Conservation (phyloP, 2,113 vertebrate genomes). For the Notothenia coriiceps region DNA sequence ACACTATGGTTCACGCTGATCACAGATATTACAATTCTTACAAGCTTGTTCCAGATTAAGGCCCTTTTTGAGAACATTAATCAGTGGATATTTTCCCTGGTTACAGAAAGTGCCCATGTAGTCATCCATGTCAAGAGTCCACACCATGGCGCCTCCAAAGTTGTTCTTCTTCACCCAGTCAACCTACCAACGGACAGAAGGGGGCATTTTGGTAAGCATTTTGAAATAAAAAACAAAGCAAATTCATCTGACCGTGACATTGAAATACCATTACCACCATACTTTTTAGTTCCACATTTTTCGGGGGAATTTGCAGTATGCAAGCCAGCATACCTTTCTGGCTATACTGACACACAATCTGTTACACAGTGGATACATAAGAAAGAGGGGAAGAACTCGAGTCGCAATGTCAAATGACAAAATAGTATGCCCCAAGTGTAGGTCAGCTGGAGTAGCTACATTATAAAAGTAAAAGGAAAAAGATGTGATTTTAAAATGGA, state of each 20-base stretch:
- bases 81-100: slow-evolving; percentile 84
- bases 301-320: too few species aligned
- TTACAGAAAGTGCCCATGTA: slow-evolving; percentile 86
- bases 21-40: background rate
- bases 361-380: too few species aligned
- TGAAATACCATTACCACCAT: too few species aligned
- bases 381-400: too few species aligned
- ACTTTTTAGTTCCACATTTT: too few species aligned
- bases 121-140: slow-evolving; percentile 87
- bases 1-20: background rate
- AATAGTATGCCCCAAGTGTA: too few species aligned
- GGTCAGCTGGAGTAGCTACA: too few species aligned
- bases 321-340: too few species aligned
- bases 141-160: slow-evolving; percentile 87
- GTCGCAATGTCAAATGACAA: too few species aligned
- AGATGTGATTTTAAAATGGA: too few species aligned
- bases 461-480: too few species aligned
- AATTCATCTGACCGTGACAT: background rate
- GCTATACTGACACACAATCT: too few species aligned
- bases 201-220: background rate
- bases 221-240: background rate
- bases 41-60: slow-evolving; percentile 75
- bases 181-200: slow-evolving; percentile 66
- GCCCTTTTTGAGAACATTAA: slow-evolving; percentile 79
- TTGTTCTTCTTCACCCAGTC: slow-evolving; percentile 84